These are phyloP conservation scores for Eriocheir sinensis DNA, from an alignment of 1,140 invertebrate genomes.

Conservation along the genomic window DNA sequence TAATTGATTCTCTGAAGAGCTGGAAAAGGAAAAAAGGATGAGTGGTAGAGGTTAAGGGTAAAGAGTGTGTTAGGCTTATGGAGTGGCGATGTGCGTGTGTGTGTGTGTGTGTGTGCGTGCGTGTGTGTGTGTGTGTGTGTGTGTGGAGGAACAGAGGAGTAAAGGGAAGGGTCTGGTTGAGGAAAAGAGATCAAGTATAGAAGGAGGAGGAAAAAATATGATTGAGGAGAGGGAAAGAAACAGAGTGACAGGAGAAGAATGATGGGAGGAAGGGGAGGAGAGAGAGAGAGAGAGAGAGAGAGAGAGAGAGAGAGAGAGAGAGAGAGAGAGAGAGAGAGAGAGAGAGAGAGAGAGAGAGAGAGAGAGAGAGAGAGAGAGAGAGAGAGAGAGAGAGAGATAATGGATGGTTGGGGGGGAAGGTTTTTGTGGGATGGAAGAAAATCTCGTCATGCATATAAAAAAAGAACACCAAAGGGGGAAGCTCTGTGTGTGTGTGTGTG, in stretches of 20 bases:
- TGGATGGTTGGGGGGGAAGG: too few species aligned
- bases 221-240: not conserved
- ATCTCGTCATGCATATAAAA: too few species aligned
- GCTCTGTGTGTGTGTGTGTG: too few species aligned
- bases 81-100: not conserved
- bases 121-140: slow-evolving; percentile 22
- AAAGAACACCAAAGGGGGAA: too few species aligned
- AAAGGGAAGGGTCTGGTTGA: not conserved
- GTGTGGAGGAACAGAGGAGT: not conserved
- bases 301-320: slow-evolving; percentile 17
- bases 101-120: slow-evolving; percentile 4
- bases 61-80: too few species aligned
- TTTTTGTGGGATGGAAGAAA: too few species aligned
- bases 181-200: not conserved
- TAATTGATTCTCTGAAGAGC: not conserved
- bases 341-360: too few species aligned
- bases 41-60: too few species aligned
- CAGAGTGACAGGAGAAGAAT: not conserved
- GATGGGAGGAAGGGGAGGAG: not conserved
- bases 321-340: too few species aligned
- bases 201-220: not conserved
- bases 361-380: too few species aligned
- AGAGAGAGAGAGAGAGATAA: not conserved
- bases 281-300: not conserved
- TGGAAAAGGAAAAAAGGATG: not conserved